A percentile compares a stretch with the other conserved stretches of the same genome.
phyloP scores from a whole-genome alignment of 2,888 invertebrate genomes.

The Atethmia centrago region DNA sequence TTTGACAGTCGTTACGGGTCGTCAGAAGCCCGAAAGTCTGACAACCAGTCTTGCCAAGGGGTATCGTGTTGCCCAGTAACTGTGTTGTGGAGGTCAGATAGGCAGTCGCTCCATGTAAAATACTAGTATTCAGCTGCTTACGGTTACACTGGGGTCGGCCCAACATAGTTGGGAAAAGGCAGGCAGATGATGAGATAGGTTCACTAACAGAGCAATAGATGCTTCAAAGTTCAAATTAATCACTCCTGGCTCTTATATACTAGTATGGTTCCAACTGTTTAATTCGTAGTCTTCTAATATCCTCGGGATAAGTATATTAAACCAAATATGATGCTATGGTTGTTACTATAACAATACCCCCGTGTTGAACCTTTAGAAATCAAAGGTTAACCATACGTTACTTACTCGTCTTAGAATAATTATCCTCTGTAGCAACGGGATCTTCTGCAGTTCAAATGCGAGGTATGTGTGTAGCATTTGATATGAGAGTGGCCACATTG shows the following conservation, averaged over 20 bases:
- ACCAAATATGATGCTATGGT: neutral
- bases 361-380: neutral
- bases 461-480: slow-evolving; percentile 11
- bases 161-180: too few relatives aligned
- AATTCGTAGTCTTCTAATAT: neutral
- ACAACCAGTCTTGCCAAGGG: too few relatives aligned
- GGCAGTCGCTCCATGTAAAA: too few relatives aligned
- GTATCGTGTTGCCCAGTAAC: too few relatives aligned
- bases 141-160: too few relatives aligned
- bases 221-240: neutral
- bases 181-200: too few relatives aligned
- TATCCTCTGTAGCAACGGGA: slow-evolving; percentile 42
- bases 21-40: too few relatives aligned
- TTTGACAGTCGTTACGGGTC: too few relatives aligned
- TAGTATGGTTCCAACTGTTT: neutral
- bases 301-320: neutral
- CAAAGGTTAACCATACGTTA: slow-evolving; percentile 35
- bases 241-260: neutral
- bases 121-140: too few relatives aligned
- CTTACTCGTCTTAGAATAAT: slow-evolving; percentile 17
- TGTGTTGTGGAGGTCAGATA: too few relatives aligned
- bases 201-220: neutral
- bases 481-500: slow-evolving; percentile 25
- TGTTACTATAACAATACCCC: slow-evolving; percentile 25
- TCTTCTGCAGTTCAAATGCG: slow-evolving; percentile 27